Evolutionary conservation across 2,888 invertebrate genomes (phyloP).

Genomic region (Nebria salina): DNA sequence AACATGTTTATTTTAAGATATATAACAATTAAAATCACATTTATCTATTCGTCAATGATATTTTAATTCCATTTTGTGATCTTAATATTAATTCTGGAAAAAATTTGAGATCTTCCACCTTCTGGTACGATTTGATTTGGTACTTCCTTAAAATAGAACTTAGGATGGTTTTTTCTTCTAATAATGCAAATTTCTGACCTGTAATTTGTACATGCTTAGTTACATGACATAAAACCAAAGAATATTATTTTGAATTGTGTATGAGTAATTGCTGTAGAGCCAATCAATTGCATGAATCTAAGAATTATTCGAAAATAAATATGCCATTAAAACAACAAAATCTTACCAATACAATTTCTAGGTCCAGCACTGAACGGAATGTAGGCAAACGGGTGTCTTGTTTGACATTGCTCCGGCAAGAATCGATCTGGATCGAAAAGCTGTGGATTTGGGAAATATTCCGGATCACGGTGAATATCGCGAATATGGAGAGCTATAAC

Average conservation of each 20-base stretch:
- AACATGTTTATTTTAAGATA: no score
- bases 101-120: conserved; percentile 51
- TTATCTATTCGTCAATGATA: conserved; percentile 44
- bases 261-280: no score
- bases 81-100: conserved; percentile 50
- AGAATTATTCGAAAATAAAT: no score
- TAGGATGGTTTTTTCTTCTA: conserved; percentile 53
- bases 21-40: neutral
- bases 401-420: no score
- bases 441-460: conserved; percentile 54
- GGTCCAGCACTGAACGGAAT: conserved; percentile 56
- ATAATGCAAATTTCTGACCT: conserved; percentile 52
- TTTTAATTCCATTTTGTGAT: conserved; percentile 51
- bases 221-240: neutral
- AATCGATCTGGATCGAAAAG: conserved; percentile 53
- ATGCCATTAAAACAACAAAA: neutral
- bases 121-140: conserved; percentile 52
- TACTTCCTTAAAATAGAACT: conserved; percentile 53
- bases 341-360: conserved; percentile 56
- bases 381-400: no score
- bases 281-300: no score
- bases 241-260: neutral
- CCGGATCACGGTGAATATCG: conserved; percentile 58
- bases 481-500: conserved; percentile 54
- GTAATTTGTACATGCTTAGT: neutral